Conservation (phyloP, 2,797 vertebrate genomes). For the Centroberyx gerrardi region DNA sequence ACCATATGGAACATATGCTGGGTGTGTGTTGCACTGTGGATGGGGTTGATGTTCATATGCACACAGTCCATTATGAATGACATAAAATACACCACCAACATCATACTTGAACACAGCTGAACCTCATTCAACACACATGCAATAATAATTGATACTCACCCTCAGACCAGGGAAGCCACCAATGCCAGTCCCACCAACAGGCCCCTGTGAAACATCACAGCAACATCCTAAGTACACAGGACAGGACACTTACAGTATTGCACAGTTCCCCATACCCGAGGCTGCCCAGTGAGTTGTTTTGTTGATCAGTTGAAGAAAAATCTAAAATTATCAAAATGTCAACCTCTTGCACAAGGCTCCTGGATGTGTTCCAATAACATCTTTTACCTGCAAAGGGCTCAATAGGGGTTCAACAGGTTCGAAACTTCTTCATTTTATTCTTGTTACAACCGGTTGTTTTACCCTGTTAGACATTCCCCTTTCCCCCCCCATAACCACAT, state of each 20-base stretch:
- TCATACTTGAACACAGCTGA: background rate
- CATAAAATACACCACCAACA: background rate
- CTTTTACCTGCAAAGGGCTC: no score
- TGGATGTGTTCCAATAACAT: no score
- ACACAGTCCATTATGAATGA: background rate
- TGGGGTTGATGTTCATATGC: background rate
- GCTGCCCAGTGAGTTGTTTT: background rate
- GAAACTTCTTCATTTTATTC: no score
- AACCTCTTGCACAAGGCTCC: no score
- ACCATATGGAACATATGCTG: background rate
- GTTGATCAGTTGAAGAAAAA: background rate
- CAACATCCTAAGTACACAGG: slow-evolving; percentile 66
- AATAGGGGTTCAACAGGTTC: no score
- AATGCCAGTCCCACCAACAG: slow-evolving; percentile 91
- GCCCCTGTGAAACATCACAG: slow-evolving; percentile 88
- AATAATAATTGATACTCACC: slow-evolving; percentile 86
- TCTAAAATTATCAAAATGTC: no score
- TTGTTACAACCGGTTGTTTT: no score
- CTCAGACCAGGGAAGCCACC: slow-evolving; percentile 94
- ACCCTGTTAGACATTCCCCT: no score
- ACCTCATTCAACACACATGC: background rate
- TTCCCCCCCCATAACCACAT: no score
- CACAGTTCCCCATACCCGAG: slow-evolving; percentile 30
- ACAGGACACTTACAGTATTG: slow-evolving; percentile 51
- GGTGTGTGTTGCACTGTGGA: background rate